Conservation (phyloP, 1,140 invertebrate species). For the Belonocnema kinseyi region DNA sequence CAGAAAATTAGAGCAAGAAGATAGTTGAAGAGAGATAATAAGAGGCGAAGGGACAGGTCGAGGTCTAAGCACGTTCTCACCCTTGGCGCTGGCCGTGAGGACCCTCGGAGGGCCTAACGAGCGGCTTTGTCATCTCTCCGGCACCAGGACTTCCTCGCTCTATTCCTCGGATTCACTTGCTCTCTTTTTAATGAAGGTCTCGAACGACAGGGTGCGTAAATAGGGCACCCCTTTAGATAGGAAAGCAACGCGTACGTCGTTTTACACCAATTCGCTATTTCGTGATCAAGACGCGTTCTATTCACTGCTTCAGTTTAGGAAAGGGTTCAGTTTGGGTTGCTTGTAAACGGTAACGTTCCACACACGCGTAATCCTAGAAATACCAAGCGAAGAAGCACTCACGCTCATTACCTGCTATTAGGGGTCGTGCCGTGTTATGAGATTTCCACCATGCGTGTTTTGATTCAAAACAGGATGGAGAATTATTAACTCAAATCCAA, state of each 20-base stretch:
- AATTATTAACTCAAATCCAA: neutral
- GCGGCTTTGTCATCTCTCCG: slow-evolving; percentile 71
- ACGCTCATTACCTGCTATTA: slow-evolving; percentile 46
- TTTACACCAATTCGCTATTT: slow-evolving; percentile 52
- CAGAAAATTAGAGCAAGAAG: slow-evolving; percentile 38
- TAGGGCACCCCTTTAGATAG: slow-evolving; percentile 46
- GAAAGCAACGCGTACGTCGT: slow-evolving; percentile 49
- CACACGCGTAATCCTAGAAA: slow-evolving; percentile 31
- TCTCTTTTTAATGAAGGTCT: slow-evolving; percentile 52
- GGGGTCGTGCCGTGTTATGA: slow-evolving; percentile 22
- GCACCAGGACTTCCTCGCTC: slow-evolving; percentile 50
- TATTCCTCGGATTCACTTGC: slow-evolving; percentile 38
- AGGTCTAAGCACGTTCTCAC: slow-evolving; percentile 73
- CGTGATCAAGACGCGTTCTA: slow-evolving; percentile 47
- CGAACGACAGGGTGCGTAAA: slow-evolving; percentile 46
- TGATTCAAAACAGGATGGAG: neutral
- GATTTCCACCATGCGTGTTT: slow-evolving; percentile 8
- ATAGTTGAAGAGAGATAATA: slow-evolving; percentile 48
- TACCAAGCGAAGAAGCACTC: slow-evolving; percentile 39
- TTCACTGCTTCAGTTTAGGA: slow-evolving; percentile 46
- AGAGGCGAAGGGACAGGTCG: slow-evolving; percentile 66
- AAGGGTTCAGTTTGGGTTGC: slow-evolving; percentile 47
- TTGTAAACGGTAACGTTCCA: slow-evolving; percentile 41
- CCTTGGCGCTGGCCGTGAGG: slow-evolving; percentile 71
- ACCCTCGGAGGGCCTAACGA: slow-evolving; percentile 73